Base-by-base conservation (phyloP, 2,113 vertebrate genomes). In the Tor tambroides region DNA sequence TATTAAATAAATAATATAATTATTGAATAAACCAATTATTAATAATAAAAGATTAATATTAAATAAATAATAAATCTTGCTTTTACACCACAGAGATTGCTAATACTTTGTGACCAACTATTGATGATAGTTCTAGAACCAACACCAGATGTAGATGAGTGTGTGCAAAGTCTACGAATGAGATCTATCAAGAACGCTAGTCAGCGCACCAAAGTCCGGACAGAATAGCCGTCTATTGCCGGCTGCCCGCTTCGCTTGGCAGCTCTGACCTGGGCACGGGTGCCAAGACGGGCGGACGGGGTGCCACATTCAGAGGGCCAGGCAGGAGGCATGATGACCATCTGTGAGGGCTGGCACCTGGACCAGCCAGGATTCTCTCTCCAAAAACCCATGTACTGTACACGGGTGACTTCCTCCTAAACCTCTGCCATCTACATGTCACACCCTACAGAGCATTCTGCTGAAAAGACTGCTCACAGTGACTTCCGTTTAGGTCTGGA, bases 321-420 rank as follows among this genome's bases (percentile, higher is more conserved):
- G 90, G 88, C 88, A 75, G 90, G 86, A 89, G 89, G 90, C 85
- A 80, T 80, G 75, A 41, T 83, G 91, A 85, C 93, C 94, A 95
- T 94, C 93, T 94, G 94, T 90, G 90, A 89, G 92, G 85, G 87
- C 91, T 94, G 92, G 93, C 90, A 94, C 85, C 69, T 43, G 61
- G 49, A 76, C 76, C 81, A 8, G 65, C 86, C 72, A 89, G 86
- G 67, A 46, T 80, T 79, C 84, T 88, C 88, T 87, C 77, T 87
- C 86, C 84, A 90, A 90, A 90, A 91, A 88, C 79, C 85, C 83
- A 89, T 91, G 90, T 80, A 87, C 84, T 87, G 86, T 89, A 92
- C 89, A 91, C 89, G 91, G 89, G 89, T 93, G 84, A 87, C 85
- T 88, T 89, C 88, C 54, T 23, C 26, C 30, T 12, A 46, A 71